phyloP scores from a whole-genome alignment of 2,113 vertebrate genomes.

The Mus spicilegus region DNA sequence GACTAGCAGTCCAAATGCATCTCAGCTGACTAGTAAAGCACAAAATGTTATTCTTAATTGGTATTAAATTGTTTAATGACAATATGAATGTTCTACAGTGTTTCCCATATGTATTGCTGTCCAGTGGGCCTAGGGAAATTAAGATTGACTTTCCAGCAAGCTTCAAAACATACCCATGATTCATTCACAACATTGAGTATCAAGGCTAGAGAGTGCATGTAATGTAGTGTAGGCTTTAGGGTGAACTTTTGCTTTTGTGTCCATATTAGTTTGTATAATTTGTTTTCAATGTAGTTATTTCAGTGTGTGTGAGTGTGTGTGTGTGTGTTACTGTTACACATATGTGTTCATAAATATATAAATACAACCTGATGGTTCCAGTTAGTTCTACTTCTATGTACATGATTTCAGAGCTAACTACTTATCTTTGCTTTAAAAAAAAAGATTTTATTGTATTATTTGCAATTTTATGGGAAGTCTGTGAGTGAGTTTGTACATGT shows the following conservation, averaged over 20 bases:
- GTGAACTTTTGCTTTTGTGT: neutral
- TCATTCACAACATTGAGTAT: neutral
- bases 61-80: neutral
- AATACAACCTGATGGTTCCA: neutral
- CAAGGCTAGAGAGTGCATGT: no score
- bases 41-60: neutral
- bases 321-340: neutral
- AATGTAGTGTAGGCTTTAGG: neutral
- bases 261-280: neutral
- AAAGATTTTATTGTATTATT: neutral
- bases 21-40: neutral
- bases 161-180: neutral
- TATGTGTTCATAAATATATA: neutral
- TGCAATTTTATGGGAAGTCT: neutral
- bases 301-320: neutral
- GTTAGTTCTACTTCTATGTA: neutral
- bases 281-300: neutral
- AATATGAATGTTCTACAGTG: neutral
- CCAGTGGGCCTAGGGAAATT: neutral
- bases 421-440: neutral
- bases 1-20: neutral
- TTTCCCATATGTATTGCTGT: neutral
- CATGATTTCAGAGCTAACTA: neutral
- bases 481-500: neutral
- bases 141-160: neutral